Conservation (phyloP, 2,888 invertebrate species). For the Drosophila formosana region DNA sequence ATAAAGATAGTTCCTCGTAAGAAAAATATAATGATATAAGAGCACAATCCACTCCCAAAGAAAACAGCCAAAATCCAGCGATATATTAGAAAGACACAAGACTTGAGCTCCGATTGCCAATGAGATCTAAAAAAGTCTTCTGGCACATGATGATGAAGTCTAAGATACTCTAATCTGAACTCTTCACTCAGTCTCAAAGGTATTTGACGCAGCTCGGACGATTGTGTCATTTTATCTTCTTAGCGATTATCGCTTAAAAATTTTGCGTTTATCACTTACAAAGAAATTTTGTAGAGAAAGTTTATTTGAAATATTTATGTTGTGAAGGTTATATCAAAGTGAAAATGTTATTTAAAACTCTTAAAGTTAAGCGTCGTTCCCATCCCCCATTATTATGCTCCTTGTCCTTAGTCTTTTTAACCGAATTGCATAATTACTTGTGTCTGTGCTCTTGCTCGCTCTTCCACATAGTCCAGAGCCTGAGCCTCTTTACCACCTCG, state of each 20-base stretch:
- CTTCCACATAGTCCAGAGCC: constrained; percentile 3
- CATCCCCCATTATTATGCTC: constrained; percentile 2
- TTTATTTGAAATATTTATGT: neutral
- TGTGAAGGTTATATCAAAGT: constrained; percentile 37
- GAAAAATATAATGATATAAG: neutral
- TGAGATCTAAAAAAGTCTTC: constrained; percentile 57
- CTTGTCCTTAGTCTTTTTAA: constrained; percentile 54
- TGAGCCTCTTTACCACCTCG: constrained; percentile 10
- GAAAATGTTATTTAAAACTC: constrained; percentile 21
- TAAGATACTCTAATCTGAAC: neutral
- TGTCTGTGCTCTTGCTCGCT: constrained; percentile 21
- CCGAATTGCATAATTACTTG: constrained; percentile 71
- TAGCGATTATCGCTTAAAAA: neutral
- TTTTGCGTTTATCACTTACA: neutral
- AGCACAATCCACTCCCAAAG: constrained; percentile 19
- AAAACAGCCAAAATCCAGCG: constrained; percentile 48
- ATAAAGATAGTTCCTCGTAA: constrained; percentile 33
- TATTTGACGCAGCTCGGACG: constrained; percentile 24
- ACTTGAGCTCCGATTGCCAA: constrained; percentile 53
- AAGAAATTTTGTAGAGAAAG: neutral
- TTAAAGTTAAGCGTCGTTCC: constrained; percentile 29
- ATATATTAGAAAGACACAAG: constrained; percentile 43
- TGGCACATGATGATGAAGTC: constrained; percentile 32
- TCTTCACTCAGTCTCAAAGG: constrained; percentile 43
- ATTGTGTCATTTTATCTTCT: neutral